Conservation (phyloP, 1,140 invertebrate genomes). For the Brevipalpus yothersi region DNA sequence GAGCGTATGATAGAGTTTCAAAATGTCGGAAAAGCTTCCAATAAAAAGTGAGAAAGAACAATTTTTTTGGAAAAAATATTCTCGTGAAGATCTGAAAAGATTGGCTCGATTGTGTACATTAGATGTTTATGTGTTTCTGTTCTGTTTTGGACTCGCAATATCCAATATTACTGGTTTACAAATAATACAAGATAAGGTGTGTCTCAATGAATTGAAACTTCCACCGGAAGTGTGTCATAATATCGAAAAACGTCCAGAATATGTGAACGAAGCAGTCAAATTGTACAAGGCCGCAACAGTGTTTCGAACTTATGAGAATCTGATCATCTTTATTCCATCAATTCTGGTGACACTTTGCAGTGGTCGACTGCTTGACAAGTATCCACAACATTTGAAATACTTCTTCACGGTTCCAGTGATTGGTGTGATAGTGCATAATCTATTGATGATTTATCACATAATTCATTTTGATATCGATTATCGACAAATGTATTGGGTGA, state of each 20-base stretch:
- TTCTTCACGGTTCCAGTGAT: neutral
- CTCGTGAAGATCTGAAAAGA: no score
- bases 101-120: neutral
- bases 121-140: slow-evolving; percentile 4
- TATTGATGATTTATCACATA: neutral
- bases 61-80: no score
- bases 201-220: slow-evolving; percentile 2
- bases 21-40: no score
- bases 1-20: no score
- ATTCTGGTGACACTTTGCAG: slow-evolving; percentile 3
- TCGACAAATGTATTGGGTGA: neutral
- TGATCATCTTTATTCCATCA: neutral
- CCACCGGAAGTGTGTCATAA: neutral
- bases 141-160: slow-evolving; percentile 1
- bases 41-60: no score
- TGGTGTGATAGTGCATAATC: neutral
- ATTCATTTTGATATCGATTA: neutral
- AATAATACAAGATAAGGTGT: slow-evolving; percentile 6
- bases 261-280: neutral
- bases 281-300: neutral
- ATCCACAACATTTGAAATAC: neutral
- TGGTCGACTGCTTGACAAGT: slow-evolving; percentile 4
- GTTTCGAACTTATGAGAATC: neutral
- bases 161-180: slow-evolving; percentile 2
- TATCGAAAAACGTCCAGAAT: neutral